These are phyloP conservation scores for Pseudococcus longispinus DNA, from an alignment of 2,888 invertebrate species.

Conservation along the genomic window DNA sequence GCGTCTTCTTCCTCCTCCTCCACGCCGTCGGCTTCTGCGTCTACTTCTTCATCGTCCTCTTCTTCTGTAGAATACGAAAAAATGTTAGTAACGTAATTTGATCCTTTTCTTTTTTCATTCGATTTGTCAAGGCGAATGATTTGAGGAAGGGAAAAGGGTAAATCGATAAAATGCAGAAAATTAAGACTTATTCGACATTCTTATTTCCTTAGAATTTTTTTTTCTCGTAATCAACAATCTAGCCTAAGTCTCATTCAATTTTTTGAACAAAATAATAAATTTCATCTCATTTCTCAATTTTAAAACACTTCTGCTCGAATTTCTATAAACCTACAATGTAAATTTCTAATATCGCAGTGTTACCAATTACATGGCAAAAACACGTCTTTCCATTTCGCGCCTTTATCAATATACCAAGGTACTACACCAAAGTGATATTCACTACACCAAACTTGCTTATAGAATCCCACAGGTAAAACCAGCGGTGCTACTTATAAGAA, in stretches of 20 bases:
- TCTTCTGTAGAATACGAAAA: conserved; percentile 59
- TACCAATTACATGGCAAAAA: background rate
- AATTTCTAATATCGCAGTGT: background rate
- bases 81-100: background rate
- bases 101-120: background rate
- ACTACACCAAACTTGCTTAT: background rate
- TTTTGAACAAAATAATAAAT: too few relatives aligned
- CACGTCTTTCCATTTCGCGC: background rate
- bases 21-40: conserved; percentile 58
- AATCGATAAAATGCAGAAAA: too few relatives aligned
- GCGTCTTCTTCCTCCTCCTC: conserved; percentile 60
- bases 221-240: too few relatives aligned
- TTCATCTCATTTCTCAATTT: too few relatives aligned
- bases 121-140: background rate
- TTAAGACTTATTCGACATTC: too few relatives aligned
- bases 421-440: too few relatives aligned
- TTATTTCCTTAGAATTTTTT: too few relatives aligned
- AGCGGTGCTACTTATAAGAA: background rate
- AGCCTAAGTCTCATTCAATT: too few relatives aligned
- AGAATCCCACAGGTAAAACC: background rate
- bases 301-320: too few relatives aligned
- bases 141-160: background rate
- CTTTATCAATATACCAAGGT: too few relatives aligned
- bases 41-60: conserved; percentile 59
- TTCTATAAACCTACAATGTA: background rate